Evolutionary conservation across 1,140 invertebrate genomes (phyloP).

Genomic region (Anastrepha obliqua): DNA sequence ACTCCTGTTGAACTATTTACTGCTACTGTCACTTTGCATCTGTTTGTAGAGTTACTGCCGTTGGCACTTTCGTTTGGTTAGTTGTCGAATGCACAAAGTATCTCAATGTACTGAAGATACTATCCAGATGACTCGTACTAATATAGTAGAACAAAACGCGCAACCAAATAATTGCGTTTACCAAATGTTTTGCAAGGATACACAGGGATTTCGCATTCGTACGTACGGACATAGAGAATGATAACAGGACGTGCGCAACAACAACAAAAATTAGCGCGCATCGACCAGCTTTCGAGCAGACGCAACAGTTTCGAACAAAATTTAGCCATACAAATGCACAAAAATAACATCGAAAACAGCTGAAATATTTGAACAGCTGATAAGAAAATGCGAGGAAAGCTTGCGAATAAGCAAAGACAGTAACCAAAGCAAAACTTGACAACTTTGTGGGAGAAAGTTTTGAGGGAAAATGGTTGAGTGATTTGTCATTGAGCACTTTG

Average conservation of each 20-base stretch:
- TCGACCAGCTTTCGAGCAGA: constrained; percentile 26
- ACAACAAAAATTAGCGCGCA: not conserved
- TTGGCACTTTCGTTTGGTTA: constrained; percentile 33
- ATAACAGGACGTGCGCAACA: constrained; percentile 15
- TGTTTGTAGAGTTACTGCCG: not conserved
- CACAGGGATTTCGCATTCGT: constrained; percentile 14
- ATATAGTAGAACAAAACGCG: constrained; percentile 54
- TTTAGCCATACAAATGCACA: not conserved
- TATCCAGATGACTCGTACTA: constrained; percentile 55
- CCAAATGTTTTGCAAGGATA: constrained; percentile 56
- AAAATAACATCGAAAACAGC: not conserved
- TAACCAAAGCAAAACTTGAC: not conserved
- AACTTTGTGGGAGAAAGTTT: not conserved
- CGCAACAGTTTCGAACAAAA: constrained; percentile 46
- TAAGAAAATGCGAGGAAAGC: not conserved
- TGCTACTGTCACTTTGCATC: not conserved
- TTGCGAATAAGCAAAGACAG: constrained; percentile 14
- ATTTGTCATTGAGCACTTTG: not conserved
- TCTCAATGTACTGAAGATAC: constrained; percentile 56
- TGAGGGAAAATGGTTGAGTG: not conserved
- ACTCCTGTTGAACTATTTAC: not conserved
- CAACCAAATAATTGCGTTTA: constrained; percentile 55
- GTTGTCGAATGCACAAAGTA: constrained; percentile 53
- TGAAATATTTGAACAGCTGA: constrained; percentile 11
- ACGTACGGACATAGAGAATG: not conserved